Conservation (phyloP, 92 coral and sea anemone genomes). For the Phenganax subtilis region DNA sequence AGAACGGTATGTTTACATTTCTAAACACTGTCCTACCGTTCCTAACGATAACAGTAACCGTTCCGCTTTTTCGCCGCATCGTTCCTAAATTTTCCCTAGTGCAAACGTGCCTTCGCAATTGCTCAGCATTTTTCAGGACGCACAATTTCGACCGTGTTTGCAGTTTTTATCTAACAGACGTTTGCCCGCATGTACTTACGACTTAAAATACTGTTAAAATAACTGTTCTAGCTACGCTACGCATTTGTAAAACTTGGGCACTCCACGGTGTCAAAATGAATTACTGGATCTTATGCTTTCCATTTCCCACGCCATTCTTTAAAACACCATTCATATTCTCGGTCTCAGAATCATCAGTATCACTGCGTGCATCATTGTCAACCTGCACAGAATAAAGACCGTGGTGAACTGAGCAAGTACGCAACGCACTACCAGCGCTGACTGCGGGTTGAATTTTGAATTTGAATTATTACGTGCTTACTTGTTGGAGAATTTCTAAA, state of each 20-base stretch:
- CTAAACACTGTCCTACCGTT: too few species aligned
- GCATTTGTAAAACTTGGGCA: neutral
- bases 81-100: too few species aligned
- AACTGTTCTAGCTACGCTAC: neutral
- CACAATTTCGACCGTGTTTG: too few species aligned
- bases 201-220: neutral
- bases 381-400: conserved; percentile 1
- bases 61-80: too few species aligned
- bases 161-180: too few species aligned
- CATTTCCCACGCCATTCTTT: conserved; percentile 15
- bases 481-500: too few species aligned
- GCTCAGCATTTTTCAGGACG: too few species aligned
- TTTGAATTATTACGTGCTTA: too few species aligned
- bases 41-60: too few species aligned
- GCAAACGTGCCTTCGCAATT: too few species aligned
- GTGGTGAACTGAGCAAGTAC: too few species aligned
- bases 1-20: too few species aligned
- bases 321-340: conserved; percentile 1
- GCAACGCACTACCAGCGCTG: neutral
- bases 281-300: conserved; percentile 4
- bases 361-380: conserved; percentile 35
- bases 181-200: neutral
- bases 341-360: conserved; percentile 18
- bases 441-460: neutral
- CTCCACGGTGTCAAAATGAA: neutral